phyloP scores from a whole-genome alignment of 2,113 vertebrate genomes.

The Mixornis gularis region DNA sequence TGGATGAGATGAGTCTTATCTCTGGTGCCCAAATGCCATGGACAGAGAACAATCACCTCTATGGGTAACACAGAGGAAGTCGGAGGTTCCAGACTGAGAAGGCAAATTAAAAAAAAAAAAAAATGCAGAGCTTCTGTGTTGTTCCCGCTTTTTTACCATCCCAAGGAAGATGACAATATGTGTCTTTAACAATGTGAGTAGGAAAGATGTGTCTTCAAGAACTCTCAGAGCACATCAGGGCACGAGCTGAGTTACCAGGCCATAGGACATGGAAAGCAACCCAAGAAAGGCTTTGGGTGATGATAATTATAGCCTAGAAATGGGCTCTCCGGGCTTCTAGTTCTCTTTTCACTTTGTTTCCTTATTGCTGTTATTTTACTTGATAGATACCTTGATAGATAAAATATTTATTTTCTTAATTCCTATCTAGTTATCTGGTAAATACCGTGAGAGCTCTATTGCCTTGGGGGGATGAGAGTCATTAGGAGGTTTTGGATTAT shows the following conservation, averaged over 20 bases:
- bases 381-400: not conserved
- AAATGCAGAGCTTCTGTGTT: not conserved
- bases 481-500: not conserved
- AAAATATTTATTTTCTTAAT: not conserved
- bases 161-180: not conserved
- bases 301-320: not conserved
- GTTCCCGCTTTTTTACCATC: not conserved
- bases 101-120: not conserved
- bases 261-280: fast-evolving
- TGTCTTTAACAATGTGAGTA: not conserved
- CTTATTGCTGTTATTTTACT: not conserved
- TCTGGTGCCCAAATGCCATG: not conserved
- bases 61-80: not conserved
- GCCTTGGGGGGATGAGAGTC: not conserved
- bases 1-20: not conserved
- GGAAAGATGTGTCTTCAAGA: not conserved
- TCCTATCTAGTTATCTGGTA: not conserved
- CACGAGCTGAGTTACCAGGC: not conserved
- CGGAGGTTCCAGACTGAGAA: not conserved
- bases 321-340: not conserved
- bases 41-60: not conserved
- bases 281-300: not conserved
- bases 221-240: not conserved
- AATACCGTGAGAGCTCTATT: not conserved
- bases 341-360: not conserved